Percentiles rank a stretch among this genome's conserved stretches.
These are phyloP conservation scores for Drosophila subsilvestris DNA, from an alignment of 2,888 invertebrate species.

Conservation along the genomic window DNA sequence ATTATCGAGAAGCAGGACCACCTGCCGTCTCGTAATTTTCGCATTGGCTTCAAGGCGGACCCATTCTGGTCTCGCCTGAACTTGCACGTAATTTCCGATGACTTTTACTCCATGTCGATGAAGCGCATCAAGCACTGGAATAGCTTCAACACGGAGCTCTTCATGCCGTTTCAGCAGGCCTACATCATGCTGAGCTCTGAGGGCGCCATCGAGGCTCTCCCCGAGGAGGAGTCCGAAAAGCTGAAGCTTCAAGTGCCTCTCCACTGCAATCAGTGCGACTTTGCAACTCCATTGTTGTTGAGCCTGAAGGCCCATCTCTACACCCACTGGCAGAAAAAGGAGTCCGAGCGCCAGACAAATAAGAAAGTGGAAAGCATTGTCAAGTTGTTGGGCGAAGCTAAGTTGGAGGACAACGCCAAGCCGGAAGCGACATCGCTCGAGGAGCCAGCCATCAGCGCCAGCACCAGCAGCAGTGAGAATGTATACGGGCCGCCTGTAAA, in stretches of 20 bases:
- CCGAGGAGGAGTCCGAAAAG: slow-evolving; percentile 3
- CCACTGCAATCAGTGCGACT: slow-evolving; percentile 57
- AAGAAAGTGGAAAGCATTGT: slow-evolving; percentile 16
- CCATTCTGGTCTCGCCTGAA: slow-evolving; percentile 43
- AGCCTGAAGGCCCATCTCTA: slow-evolving; percentile 48
- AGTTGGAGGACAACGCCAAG: slow-evolving; percentile 7
- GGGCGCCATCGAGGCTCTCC: slow-evolving; percentile 49
- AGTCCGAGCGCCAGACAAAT: slow-evolving; percentile 16
- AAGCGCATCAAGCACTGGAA: slow-evolving; percentile 54
- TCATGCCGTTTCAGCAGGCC: slow-evolving; percentile 43
- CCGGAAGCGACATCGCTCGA: neutral
- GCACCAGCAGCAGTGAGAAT: neutral
- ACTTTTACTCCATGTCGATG: slow-evolving; percentile 52
- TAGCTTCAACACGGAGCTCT: slow-evolving; percentile 61
- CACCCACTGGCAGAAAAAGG: slow-evolving; percentile 51
- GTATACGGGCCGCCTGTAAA: slow-evolving; percentile 10
- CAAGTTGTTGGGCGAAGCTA: slow-evolving; percentile 16
- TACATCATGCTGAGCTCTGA: slow-evolving; percentile 39
- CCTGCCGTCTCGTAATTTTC: slow-evolving; percentile 42
- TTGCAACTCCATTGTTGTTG: slow-evolving; percentile 22
- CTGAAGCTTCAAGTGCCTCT: slow-evolving; percentile 19
- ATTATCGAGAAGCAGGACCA: slow-evolving; percentile 47
- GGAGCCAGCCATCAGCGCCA: neutral
- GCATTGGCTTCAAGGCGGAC: slow-evolving; percentile 58
- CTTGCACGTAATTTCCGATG: slow-evolving; percentile 63